A percentile compares a stretch with the other conserved stretches of the same genome.
phyloP scores from a whole-genome alignment of 2,113 vertebrate genomes.

The Pedetes capensis region DNA sequence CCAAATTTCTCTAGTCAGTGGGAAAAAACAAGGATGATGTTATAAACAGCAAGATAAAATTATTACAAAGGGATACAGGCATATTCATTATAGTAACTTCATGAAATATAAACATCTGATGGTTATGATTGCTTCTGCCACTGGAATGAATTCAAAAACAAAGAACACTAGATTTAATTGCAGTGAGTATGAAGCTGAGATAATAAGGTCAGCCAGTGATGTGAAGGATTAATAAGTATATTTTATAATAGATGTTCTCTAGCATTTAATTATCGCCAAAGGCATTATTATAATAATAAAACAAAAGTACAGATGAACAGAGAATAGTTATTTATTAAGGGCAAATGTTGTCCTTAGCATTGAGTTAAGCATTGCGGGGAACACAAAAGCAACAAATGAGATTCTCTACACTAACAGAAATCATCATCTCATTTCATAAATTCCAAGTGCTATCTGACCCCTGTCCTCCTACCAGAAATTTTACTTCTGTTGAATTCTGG shows the following conservation, averaged over 20 bases:
- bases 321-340: slow-evolving; percentile 15
- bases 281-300: slow-evolving; percentile 37
- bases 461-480: background rate
- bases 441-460: background rate
- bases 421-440: background rate
- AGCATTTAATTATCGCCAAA: slow-evolving; percentile 48
- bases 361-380: background rate
- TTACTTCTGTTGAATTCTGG: background rate
- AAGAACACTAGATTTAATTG: slow-evolving; percentile 10
- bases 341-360: background rate
- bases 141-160: background rate
- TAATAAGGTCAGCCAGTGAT: slow-evolving; percentile 17
- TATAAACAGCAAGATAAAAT: background rate
- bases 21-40: background rate
- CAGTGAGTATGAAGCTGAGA: slow-evolving; percentile 32
- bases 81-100: background rate
- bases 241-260: slow-evolving; percentile 44
- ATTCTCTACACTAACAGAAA: background rate
- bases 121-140: background rate
- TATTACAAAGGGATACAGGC: background rate
- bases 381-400: slow-evolving; percentile 40
- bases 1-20: background rate
- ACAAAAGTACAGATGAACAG: background rate
- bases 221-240: slow-evolving; percentile 36
- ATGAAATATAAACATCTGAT: background rate